phyloP scores from a whole-genome alignment of 2,888 invertebrate genomes.

The Cecidostiba fungosa region DNA sequence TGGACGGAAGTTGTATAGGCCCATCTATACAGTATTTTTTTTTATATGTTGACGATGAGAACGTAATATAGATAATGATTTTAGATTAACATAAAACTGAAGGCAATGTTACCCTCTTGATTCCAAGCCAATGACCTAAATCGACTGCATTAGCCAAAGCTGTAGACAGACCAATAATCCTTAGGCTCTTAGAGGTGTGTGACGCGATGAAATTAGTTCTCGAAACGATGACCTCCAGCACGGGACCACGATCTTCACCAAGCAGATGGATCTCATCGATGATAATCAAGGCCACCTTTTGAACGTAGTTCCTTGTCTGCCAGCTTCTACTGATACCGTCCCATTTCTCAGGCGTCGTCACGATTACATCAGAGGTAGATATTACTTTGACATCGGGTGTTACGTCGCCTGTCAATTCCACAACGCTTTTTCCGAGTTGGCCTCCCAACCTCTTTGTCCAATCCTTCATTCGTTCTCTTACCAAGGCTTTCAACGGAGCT shows the following conservation, averaged over 20 bases:
- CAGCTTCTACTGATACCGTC: conserved; percentile 99
- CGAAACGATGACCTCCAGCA: conserved; percentile 98
- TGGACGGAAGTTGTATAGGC: conserved; percentile 98
- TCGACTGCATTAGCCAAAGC: conserved; percentile 98
- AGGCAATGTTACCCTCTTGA: conserved; percentile 81
- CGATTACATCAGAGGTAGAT: conserved; percentile 92
- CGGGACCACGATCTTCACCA: conserved; percentile 94
- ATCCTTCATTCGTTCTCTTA: conserved; percentile 96
- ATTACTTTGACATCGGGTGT: conserved; percentile 94
- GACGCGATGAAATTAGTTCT: conserved; percentile 97
- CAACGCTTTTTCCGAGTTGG: conserved; percentile 89
- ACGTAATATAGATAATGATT: conserved; percentile 12
- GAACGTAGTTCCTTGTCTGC: conserved; percentile 97
- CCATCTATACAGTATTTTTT: conserved; percentile 81
- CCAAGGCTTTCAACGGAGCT: conserved; percentile 98
- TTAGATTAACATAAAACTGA: neutral
- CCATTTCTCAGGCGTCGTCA: conserved; percentile 99
- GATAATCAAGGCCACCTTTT: conserved; percentile 93
- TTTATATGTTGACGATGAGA: neutral
- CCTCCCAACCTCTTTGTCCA: conserved; percentile 92
- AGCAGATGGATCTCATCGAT: conserved; percentile 99
- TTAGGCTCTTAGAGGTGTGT: conserved; percentile 90
- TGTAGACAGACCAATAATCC: conserved; percentile 97
- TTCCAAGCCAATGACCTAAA: conserved; percentile 97
- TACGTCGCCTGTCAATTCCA: conserved; percentile 97